Evolutionary conservation across 1,140 invertebrate genomes (phyloP).

Genomic region (Drosophila bocki): DNA sequence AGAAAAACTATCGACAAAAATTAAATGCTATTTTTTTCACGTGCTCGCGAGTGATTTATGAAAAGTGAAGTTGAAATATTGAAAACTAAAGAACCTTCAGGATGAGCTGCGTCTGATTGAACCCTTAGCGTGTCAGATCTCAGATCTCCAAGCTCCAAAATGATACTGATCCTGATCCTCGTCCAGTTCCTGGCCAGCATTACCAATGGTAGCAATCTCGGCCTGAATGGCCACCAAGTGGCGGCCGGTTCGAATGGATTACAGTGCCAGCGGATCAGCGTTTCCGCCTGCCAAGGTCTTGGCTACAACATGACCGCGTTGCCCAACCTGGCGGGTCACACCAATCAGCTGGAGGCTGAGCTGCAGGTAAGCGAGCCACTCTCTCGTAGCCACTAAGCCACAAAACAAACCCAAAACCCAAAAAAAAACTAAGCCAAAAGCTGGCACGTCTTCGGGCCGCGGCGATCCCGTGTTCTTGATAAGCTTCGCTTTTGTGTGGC

Average conservation of each 20-base stretch:
- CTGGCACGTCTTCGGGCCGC: constrained; percentile 14
- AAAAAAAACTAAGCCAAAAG: constrained; percentile 8
- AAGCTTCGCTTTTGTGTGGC: constrained; percentile 63
- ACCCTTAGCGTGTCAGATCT: background rate
- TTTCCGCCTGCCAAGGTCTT: constrained; percentile 92
- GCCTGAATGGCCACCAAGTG: constrained; percentile 17
- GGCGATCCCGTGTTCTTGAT: constrained; percentile 28
- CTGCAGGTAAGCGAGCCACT: constrained; percentile 87
- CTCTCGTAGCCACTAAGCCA: background rate
- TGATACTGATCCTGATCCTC: constrained; percentile 19
- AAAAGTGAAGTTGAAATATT: background rate
- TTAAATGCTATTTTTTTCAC: constrained; percentile 16
- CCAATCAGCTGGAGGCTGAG: constrained; percentile 90
- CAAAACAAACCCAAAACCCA: background rate
- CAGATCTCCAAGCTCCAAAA: background rate
- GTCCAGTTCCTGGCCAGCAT: background rate
- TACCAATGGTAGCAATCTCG: constrained; percentile 4
- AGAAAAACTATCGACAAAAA: background rate
- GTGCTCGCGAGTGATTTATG: constrained; percentile 17
- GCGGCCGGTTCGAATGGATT: constrained; percentile 66
- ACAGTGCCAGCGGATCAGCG: constrained; percentile 92
- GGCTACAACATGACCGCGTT: constrained; percentile 95
- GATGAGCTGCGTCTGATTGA: constrained; percentile 7
- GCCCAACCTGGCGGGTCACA: constrained; percentile 93
- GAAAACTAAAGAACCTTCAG: background rate